phyloP scores from a whole-genome alignment of 64 coral and sea anemone species.

The Stylophora pistillata region DNA sequence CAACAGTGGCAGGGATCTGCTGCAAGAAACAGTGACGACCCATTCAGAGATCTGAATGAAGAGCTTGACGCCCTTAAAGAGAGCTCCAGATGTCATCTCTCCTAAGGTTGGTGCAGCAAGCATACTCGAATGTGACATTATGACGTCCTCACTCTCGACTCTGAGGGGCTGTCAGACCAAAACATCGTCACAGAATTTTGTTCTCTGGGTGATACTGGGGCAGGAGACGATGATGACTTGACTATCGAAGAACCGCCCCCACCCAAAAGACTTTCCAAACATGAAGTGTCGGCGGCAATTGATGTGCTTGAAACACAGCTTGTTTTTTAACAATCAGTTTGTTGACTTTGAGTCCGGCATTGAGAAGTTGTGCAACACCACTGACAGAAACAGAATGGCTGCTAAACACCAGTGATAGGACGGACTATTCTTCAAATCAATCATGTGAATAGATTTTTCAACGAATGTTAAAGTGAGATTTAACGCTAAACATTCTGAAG shows the following conservation, averaged over 20 bases:
- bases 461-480: no score
- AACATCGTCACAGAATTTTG: constrained; percentile 57
- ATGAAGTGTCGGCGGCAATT: constrained; percentile 1
- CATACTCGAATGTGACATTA: constrained; percentile 46
- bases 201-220: constrained; percentile 1
- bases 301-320: constrained; percentile 58
- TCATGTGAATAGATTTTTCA: no score
- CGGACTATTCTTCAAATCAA: constrained; percentile 45
- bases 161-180: constrained; percentile 25
- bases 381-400: constrained; percentile 38
- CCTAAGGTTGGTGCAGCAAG: no score
- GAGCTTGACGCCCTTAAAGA: constrained; percentile 40
- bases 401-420: constrained; percentile 42
- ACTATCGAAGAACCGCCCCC: constrained; percentile 31
- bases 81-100: no score
- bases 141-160: constrained; percentile 37
- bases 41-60: constrained; percentile 44
- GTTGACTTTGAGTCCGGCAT: constrained; percentile 40
- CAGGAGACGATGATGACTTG: constrained; percentile 21
- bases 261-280: constrained; percentile 41
- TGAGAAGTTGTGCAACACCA: constrained; percentile 31
- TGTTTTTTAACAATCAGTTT: constrained; percentile 48
- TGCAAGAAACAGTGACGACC: constrained; percentile 51
- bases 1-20: constrained; percentile 46
- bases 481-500: no score